Conservation (phyloP, 2,797 vertebrate genomes). For the Enteromius paludinosus region DNA sequence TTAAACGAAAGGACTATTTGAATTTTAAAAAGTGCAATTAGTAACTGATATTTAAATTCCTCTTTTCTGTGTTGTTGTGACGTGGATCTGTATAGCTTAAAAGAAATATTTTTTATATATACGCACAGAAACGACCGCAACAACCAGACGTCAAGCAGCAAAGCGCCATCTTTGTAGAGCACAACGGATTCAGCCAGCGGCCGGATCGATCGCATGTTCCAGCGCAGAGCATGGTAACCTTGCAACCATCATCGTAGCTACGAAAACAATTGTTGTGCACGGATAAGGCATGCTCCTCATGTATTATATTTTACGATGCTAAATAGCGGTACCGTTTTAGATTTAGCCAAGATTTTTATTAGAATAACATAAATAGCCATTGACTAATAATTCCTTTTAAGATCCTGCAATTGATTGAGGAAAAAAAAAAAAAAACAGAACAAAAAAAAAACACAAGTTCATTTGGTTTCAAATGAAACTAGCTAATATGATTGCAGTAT, state of each 20-base stretch:
- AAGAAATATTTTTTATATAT: slow-evolving; percentile 73
- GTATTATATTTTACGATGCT: slow-evolving; percentile 68
- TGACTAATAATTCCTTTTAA: slow-evolving; percentile 53
- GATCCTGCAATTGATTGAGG: slow-evolving; percentile 35
- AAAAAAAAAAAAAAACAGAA: neutral
- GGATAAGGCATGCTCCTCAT: slow-evolving; percentile 72
- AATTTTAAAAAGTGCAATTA: slow-evolving; percentile 83
- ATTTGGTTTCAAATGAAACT: slow-evolving; percentile 55
- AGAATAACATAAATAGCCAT: slow-evolving; percentile 57
- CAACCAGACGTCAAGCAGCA: slow-evolving; percentile 58
- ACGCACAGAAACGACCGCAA: slow-evolving; percentile 69
- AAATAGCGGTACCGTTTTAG: slow-evolving; percentile 55
- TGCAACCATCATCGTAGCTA: slow-evolving; percentile 61
- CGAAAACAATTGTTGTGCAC: slow-evolving; percentile 63
- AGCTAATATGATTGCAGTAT: slow-evolving; percentile 63
- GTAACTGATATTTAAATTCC: slow-evolving; percentile 78
- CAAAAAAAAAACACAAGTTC: neutral
- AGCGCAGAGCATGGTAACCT: slow-evolving; percentile 64
- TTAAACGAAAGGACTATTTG: slow-evolving; percentile 76
- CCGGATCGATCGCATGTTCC: slow-evolving; percentile 67
- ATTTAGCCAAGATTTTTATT: slow-evolving; percentile 52
- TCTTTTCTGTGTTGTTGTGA: slow-evolving; percentile 75
- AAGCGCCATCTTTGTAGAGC: slow-evolving; percentile 67
- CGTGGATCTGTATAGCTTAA: slow-evolving; percentile 74
- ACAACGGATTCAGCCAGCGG: slow-evolving; percentile 64